Conservation (phyloP, 35 echinoderm and acorn worm genomes). For the Anneissia japonica region DNA sequence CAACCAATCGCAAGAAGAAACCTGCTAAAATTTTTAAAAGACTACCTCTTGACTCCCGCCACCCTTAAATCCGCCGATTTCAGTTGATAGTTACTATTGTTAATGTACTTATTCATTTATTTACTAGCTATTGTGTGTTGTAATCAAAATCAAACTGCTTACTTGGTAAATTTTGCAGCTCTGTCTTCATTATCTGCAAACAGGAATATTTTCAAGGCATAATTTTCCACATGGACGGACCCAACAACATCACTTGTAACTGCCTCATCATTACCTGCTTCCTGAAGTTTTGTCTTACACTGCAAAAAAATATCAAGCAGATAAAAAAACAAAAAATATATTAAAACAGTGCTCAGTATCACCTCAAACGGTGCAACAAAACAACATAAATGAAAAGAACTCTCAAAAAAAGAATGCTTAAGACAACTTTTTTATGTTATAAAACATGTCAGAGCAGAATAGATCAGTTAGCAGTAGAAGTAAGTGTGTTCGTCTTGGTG, state of each 20-base stretch:
- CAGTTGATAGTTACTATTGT: too few species aligned
- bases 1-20: too few species aligned
- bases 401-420: background rate
- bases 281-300: constrained; percentile 53
- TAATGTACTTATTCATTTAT: too few species aligned
- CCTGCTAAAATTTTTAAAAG: too few species aligned
- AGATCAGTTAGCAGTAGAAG: background rate
- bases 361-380: background rate
- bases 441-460: background rate
- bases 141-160: constrained; percentile 24
- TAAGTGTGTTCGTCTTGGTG: background rate
- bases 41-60: too few species aligned
- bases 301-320: constrained; percentile 51
- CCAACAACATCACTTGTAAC: constrained; percentile 70
- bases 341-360: background rate
- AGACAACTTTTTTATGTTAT: background rate
- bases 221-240: constrained; percentile 69
- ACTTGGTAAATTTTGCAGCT: constrained; percentile 73
- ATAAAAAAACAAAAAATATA: too few species aligned
- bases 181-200: constrained; percentile 96
- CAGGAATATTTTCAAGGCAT: constrained; percentile 74
- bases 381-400: background rate
- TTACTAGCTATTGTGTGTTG: too few species aligned
- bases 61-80: too few species aligned
- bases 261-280: constrained; percentile 25